Evolutionary conservation across 2,113 vertebrate species (phyloP).

Genomic region (Hippocampus guttulatus): DNA sequence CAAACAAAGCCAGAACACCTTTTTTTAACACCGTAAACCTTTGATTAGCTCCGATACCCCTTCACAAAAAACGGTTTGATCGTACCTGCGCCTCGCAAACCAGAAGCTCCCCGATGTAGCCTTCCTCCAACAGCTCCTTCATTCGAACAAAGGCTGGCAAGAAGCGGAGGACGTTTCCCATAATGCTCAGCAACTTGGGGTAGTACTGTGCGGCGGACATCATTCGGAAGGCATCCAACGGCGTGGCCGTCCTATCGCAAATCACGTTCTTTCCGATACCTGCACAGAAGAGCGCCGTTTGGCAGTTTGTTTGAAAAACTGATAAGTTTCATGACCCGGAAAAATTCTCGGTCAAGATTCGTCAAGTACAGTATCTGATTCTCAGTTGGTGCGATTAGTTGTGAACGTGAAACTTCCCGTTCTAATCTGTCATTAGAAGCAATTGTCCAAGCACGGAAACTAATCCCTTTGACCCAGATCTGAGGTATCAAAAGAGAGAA

Average conservation of each 20-base stretch:
- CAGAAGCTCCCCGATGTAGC: conserved; percentile 90
- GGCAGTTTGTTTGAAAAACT: background rate
- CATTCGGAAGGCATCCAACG: conserved; percentile 95
- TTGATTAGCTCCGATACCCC: background rate
- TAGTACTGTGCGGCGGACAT: conserved; percentile 98
- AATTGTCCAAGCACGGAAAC: conserved; percentile 44
- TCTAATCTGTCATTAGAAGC: conserved; percentile 60
- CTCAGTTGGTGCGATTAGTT: conserved; percentile 6
- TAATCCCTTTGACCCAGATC: conserved; percentile 67
- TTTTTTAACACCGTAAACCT: background rate
- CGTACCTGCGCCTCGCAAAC: conserved; percentile 87
- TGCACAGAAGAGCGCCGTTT: conserved; percentile 41
- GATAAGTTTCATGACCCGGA: background rate
- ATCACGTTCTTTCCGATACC: conserved; percentile 98
- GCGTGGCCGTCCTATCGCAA: conserved; percentile 93
- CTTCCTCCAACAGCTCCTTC: conserved; percentile 95
- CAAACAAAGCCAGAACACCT: background rate
- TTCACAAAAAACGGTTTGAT: background rate
- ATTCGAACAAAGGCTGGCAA: conserved; percentile 91
- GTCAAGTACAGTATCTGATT: background rate
- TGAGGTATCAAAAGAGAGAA: conserved; percentile 14
- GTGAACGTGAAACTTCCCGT: conserved; percentile 44
- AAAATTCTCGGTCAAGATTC: background rate
- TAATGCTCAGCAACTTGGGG: conserved; percentile 97
- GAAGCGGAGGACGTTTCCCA: conserved; percentile 96